Evolutionary conservation across 2,797 vertebrate species (phyloP), one percentile per base, ranked within the genome.

Genomic region (Chaenodraco wilsoni): DNA sequence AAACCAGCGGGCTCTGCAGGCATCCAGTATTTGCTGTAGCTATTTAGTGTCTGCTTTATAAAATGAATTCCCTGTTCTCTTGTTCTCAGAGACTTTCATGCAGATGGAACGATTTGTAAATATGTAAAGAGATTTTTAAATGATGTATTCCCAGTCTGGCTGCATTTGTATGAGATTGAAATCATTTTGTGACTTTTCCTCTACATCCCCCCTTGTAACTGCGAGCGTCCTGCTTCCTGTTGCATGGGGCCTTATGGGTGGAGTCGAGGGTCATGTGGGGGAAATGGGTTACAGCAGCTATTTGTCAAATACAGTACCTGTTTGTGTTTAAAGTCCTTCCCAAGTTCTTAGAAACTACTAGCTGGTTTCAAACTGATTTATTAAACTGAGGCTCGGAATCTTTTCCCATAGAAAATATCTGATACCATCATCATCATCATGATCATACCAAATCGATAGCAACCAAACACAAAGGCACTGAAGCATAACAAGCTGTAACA

Each of bases 1-100:
- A 94, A 95, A 95, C 94, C 82, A 88, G 74, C 85, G 84, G 57
- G 84, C 87, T 91, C 86, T 90, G 84, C 84, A 89, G 82, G 89
- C 86, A 91, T 89, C 85, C 81, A 73, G 80, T 73, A 78, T 91
- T 92, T 85, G 78, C 81, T 84, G 86, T 83, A 85, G 84, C 86
- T 87, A 87, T 93, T 89, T 89, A 80, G 78, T 88, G 81, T 76
- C 76, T 63, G 65, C 82, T 85, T 86, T 54, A 81, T 82, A 41
- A 87, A 78, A 85, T 73, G 44, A 27, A 86, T 84, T 72, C 73
- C 17, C 51, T 9, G 5, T 67, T 59, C 19, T 55, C 51, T 64
- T 60, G 27, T 65, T 74, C 54, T 60, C 37, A 44, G 37, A 14
- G 31, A 70, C 48, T 69, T 80, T 19, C 46, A 51, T 45, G 41